phyloP scores from a whole-genome alignment of 2,888 invertebrate genomes.

The Trichacis sp. region DNA sequence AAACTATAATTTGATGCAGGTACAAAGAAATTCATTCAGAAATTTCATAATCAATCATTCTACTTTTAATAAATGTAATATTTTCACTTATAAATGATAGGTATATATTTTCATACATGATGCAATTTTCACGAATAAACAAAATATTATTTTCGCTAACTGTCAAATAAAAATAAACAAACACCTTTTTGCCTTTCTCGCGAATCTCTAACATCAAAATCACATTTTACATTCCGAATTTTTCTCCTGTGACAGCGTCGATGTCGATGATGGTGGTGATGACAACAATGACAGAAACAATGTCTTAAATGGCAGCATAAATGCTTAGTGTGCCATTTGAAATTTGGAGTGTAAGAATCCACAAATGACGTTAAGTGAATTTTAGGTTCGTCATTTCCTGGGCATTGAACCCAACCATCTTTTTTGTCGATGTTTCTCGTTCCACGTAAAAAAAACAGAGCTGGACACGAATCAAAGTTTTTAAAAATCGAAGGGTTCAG shows the following conservation, averaged over 20 bases:
- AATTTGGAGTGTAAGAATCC: background rate
- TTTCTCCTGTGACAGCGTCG: background rate
- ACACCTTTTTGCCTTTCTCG: background rate
- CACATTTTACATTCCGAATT: background rate
- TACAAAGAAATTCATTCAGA: too few relatives aligned
- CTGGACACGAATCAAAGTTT: constrained; percentile 23
- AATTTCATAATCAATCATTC: too few relatives aligned
- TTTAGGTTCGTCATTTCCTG: constrained; percentile 19
- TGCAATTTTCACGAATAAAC: too few relatives aligned
- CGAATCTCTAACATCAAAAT: background rate
- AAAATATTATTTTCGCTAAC: too few relatives aligned
- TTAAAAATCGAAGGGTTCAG: constrained; percentile 14
- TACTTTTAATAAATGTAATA: too few relatives aligned
- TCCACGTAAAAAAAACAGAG: constrained; percentile 11
- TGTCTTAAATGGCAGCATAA: background rate
- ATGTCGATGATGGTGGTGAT: background rate
- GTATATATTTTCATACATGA: too few relatives aligned
- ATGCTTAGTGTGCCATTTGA: background rate
- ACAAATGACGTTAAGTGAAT: background rate
- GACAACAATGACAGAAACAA: background rate
- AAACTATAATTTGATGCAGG: too few relatives aligned
- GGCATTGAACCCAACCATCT: constrained; percentile 34
- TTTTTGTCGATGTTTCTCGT: constrained; percentile 27
- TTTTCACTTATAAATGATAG: too few relatives aligned
- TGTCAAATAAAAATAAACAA: too few relatives aligned